Evolutionary conservation across 2,888 invertebrate species (phyloP).

Genomic region (Nephrotoma flavescens): DNA sequence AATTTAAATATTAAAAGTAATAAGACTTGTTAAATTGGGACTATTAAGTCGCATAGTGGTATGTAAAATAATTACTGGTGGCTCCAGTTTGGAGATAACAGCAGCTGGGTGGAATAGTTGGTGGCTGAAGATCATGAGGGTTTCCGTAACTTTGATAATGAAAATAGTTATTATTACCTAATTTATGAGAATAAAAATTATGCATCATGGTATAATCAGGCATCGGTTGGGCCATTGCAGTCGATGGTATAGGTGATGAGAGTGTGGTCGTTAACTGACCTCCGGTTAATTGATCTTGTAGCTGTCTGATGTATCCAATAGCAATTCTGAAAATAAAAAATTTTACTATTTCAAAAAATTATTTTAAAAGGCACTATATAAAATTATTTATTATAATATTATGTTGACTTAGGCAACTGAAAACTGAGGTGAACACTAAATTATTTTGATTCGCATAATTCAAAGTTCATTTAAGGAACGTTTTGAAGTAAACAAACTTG

Average conservation of each 20-base stretch:
- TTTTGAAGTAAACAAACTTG: too few species aligned
- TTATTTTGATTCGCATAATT: too few species aligned
- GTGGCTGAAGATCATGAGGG: neutral
- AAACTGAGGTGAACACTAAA: too few species aligned
- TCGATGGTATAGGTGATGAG: neutral
- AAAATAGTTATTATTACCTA: neutral
- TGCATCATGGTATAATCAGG: neutral
- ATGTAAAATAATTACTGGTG: neutral
- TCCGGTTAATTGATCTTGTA: conserved; percentile 35
- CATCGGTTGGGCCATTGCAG: neutral
- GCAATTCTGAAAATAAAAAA: conserved; percentile 41
- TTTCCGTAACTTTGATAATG: neutral
- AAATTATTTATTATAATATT: too few species aligned
- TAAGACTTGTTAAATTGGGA: too few species aligned
- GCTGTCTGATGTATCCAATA: conserved; percentile 58
- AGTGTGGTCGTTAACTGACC: neutral
- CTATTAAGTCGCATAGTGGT: neutral
- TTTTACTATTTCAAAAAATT: neutral
- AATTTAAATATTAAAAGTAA: too few species aligned
- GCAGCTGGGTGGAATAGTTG: neutral
- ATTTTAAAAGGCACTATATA: neutral
- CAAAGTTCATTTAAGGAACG: too few species aligned
- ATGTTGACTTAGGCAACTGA: too few species aligned
- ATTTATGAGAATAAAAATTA: neutral
- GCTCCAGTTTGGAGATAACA: neutral